Evolutionary conservation across 2,888 invertebrate genomes (phyloP).

Genomic region (Chaitophorus viminalis): DNA sequence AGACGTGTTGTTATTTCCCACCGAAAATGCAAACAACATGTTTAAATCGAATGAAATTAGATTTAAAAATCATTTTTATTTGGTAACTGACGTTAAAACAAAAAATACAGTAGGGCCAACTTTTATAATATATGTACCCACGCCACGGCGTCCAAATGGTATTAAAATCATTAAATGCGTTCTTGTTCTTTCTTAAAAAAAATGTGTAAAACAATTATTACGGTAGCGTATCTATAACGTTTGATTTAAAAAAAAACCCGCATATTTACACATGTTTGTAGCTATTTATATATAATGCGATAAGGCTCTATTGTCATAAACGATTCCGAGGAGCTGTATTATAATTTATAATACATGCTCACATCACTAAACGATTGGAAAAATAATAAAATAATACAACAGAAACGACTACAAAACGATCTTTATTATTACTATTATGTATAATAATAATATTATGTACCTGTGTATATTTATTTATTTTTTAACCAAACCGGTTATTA

Average conservation of each 20-base stretch:
- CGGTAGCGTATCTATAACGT: background rate
- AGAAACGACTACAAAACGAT: conserved; percentile 16
- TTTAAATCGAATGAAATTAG: background rate
- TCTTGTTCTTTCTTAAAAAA: background rate
- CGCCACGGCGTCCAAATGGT: background rate
- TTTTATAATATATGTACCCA: background rate
- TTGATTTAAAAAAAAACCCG: background rate
- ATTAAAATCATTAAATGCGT: background rate
- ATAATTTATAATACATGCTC: background rate
- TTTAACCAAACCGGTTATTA: conserved; percentile 40
- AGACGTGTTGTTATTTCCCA: background rate
- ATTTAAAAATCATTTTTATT: background rate
- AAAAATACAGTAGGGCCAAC: background rate
- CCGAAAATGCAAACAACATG: background rate
- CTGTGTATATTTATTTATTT: background rate
- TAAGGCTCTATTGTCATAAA: background rate
- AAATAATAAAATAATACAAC: conserved; percentile 27
- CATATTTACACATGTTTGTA: conserved; percentile 2
- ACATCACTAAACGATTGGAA: background rate
- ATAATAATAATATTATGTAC: background rate
- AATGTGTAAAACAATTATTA: background rate
- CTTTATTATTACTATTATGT: background rate
- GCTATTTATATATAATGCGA: background rate
- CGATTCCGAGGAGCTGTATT: background rate
- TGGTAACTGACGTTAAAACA: background rate